Conservation (phyloP, 2,888 invertebrate genomes). For the Hesperia comma region DNA sequence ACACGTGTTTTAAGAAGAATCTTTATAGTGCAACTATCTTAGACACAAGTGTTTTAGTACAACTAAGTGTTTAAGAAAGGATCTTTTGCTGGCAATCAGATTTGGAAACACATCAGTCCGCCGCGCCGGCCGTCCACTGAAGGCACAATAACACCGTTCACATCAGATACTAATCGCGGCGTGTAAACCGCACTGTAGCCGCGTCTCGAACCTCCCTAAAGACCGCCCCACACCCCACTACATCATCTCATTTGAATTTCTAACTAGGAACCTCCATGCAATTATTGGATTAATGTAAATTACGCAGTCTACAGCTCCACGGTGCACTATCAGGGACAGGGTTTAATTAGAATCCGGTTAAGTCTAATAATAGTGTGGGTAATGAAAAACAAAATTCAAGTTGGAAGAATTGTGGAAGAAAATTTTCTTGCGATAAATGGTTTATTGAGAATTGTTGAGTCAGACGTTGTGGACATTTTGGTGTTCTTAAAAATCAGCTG, state of each 20-base stretch:
- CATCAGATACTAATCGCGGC: slow-evolving; percentile 58
- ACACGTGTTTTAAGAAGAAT: no score
- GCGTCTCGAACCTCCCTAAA: slow-evolving; percentile 66
- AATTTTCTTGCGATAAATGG: not conserved
- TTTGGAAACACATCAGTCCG: not conserved
- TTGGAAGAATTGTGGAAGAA: not conserved
- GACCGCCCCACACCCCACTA: slow-evolving; percentile 75
- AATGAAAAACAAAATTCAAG: slow-evolving; percentile 25
- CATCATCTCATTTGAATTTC: slow-evolving; percentile 95
- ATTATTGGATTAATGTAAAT: slow-evolving; percentile 97
- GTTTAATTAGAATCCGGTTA: slow-evolving; percentile 83
- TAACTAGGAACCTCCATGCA: slow-evolving; percentile 96
- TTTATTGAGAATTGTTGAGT: no score
- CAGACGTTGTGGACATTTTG: no score
- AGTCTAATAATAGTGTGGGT: slow-evolving; percentile 71
- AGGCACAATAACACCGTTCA: slow-evolving; percentile 46
- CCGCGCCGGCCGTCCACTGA: slow-evolving; percentile 36
- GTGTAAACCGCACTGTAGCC: slow-evolving; percentile 63
- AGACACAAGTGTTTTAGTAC: no score
- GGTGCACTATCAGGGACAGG: slow-evolving; percentile 83
- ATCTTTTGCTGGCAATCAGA: not conserved
- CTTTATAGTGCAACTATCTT: no score
- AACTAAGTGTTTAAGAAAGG: no score
- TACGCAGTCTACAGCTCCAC: slow-evolving; percentile 89
- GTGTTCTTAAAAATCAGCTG: no score